A percentile compares a stretch with the other conserved stretches of the same genome.
phyloP scores from a whole-genome alignment of 2,888 invertebrate genomes.

The Drosophila prolongata region DNA sequence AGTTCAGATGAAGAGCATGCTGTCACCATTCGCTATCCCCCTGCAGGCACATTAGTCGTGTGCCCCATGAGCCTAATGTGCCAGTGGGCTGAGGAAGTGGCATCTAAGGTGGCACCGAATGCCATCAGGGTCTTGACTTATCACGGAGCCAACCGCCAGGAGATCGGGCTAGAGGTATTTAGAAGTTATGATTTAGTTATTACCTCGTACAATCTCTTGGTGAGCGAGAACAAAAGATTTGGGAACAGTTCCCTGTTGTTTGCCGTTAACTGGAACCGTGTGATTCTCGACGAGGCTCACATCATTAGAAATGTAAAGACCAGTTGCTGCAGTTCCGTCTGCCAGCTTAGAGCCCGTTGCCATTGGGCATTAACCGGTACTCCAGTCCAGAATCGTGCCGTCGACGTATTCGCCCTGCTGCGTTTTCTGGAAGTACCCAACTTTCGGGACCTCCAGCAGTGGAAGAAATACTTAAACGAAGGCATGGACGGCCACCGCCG shows the following conservation, averaged over 20 bases:
- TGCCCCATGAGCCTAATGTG: slow-evolving; percentile 95
- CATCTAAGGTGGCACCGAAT: slow-evolving; percentile 87
- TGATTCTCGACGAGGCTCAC: slow-evolving; percentile 97
- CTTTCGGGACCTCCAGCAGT: slow-evolving; percentile 93
- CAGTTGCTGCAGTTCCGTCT: slow-evolving; percentile 89
- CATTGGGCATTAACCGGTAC: slow-evolving; percentile 97
- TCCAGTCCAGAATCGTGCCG: slow-evolving; percentile 96
- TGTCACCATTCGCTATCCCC: slow-evolving; percentile 30
- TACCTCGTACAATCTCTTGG: slow-evolving; percentile 93
- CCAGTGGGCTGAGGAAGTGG: slow-evolving; percentile 95
- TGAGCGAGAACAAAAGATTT: slow-evolving; percentile 86
- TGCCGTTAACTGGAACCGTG: slow-evolving; percentile 91
- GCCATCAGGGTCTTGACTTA: slow-evolving; percentile 88
- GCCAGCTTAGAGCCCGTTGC: slow-evolving; percentile 84
- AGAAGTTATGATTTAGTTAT: slow-evolving; percentile 91
- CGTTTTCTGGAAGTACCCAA: slow-evolving; percentile 94
- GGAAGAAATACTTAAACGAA: slow-evolving; percentile 96
- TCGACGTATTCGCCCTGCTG: slow-evolving; percentile 91
- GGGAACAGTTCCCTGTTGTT: slow-evolving; percentile 86
- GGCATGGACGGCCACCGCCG: slow-evolving; percentile 91
- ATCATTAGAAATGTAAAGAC: slow-evolving; percentile 94
- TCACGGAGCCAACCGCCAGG: slow-evolving; percentile 92
- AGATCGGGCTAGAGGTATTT: slow-evolving; percentile 86
- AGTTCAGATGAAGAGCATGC: slow-evolving; percentile 55
- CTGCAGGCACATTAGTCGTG: slow-evolving; percentile 90